Percentiles rank a stretch among this genome's conserved stretches.
Conservation (phyloP, 2,113 vertebrate genomes). For the Balaeniceps rex region DNA sequence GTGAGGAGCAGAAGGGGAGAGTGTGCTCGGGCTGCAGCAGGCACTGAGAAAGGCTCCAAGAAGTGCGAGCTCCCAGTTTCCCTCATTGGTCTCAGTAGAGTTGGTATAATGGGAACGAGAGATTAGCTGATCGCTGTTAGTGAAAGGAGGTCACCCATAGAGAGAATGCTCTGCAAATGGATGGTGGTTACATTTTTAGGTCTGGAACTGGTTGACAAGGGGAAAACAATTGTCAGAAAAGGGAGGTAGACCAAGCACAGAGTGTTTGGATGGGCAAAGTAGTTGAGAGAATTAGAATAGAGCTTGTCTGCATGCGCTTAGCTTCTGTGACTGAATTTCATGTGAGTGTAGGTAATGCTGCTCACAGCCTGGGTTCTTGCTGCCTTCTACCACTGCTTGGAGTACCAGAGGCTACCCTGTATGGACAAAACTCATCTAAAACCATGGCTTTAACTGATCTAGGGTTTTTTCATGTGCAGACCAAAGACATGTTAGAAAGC, state of each 20-base stretch:
- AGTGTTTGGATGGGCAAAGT: neutral
- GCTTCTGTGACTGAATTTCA: neutral
- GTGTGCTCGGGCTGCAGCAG: neutral
- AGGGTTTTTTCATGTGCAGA: fast-evolving
- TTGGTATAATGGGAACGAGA: neutral
- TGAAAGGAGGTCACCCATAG: neutral
- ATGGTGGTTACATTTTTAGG: neutral
- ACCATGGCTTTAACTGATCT: neutral
- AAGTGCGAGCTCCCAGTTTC: neutral
- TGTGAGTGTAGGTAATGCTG: neutral
- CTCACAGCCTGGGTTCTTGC: neutral
- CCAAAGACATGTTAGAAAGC: neutral
- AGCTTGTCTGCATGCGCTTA: neutral
- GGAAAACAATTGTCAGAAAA: neutral
- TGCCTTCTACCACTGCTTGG: neutral
- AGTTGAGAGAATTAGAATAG: neutral
- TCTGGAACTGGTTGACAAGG: neutral
- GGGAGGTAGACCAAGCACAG: neutral
- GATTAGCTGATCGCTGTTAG: neutral
- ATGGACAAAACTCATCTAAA: neutral
- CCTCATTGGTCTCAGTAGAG: neutral
- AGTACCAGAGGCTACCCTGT: neutral
- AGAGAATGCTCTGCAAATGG: neutral
- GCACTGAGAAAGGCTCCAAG: neutral
- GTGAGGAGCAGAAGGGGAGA: neutral